Conservation (phyloP, 2,888 invertebrate genomes). For the Folsomia manolachei region DNA sequence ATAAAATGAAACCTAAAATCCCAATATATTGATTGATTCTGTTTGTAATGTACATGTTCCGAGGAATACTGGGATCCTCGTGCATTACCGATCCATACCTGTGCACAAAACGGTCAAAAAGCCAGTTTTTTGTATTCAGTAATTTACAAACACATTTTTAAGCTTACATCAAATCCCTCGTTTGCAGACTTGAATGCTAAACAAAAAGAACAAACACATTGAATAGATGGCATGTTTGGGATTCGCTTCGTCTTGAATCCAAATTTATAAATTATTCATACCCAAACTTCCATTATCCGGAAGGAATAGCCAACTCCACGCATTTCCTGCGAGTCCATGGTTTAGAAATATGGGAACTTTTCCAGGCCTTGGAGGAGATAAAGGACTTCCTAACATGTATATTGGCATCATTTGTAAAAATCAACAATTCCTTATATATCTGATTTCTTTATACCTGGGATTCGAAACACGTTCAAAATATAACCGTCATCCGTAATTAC, state of each 20-base stretch:
- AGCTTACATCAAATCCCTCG: neutral
- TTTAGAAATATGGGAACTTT: constrained; percentile 21
- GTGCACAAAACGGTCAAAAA: too few species aligned
- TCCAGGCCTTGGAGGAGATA: constrained; percentile 12
- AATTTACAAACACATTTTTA: neutral
- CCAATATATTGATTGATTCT: neutral
- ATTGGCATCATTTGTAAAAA: too few species aligned
- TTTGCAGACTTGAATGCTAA: neutral
- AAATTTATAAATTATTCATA: neutral
- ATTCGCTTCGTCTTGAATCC: too few species aligned
- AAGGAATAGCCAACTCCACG: constrained; percentile 28
- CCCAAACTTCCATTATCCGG: constrained; percentile 22
- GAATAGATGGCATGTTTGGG: too few species aligned
- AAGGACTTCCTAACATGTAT: constrained; percentile 22
- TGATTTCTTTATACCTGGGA: too few species aligned
- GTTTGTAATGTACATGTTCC: neutral
- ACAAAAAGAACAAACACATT: neutral
- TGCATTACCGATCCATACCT: neutral
- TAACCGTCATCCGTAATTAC: too few species aligned
- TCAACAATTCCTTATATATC: too few species aligned
- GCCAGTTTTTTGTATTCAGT: too few species aligned
- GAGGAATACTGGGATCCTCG: neutral
- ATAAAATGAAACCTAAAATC: neutral
- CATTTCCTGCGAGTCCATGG: constrained; percentile 29
- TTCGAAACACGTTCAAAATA: too few species aligned